These are phyloP conservation scores for Matsumyia berberina DNA, from an alignment of 2,888 invertebrate species.

Conservation along the genomic window DNA sequence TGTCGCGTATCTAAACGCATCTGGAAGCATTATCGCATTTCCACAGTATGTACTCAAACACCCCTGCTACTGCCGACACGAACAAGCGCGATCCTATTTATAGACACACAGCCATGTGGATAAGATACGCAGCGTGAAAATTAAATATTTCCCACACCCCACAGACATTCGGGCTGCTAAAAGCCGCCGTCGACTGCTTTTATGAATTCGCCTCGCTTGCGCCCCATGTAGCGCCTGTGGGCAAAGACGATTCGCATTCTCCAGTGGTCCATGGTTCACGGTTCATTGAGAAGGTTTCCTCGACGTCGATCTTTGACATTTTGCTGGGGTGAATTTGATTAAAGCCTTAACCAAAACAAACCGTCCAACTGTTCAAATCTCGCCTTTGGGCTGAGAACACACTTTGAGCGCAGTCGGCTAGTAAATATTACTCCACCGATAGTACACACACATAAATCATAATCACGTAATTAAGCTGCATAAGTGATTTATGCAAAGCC, in stretches of 20 bases:
- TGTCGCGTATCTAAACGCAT: slow-evolving; percentile 11
- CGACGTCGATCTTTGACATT: slow-evolving; percentile 7
- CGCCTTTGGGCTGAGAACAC: slow-evolving; percentile 6
- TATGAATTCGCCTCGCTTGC: background rate
- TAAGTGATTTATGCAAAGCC: slow-evolving; percentile 49
- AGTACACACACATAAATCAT: slow-evolving; percentile 31
- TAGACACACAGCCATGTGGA: background rate
- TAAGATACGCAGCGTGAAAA: slow-evolving; percentile 4
- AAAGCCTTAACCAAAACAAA: slow-evolving; percentile 5
- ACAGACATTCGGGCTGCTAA: slow-evolving; percentile 1
- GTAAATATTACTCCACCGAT: slow-evolving; percentile 7
- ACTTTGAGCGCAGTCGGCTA: background rate
- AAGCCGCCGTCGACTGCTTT: background rate
- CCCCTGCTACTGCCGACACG: background rate
- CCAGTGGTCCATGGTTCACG: background rate
- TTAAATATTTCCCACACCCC: slow-evolving; percentile 32
- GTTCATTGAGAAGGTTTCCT: background rate
- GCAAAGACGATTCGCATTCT: background rate
- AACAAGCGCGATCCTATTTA: background rate
- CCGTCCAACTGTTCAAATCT: slow-evolving; percentile 6
- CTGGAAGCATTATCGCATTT: slow-evolving; percentile 19
- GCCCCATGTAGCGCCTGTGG: background rate
- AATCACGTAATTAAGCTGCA: slow-evolving; percentile 43
- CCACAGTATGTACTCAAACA: background rate
- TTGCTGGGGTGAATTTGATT: slow-evolving; percentile 22